These are phyloP conservation scores for Axinella damicornis DNA, from an alignment of 37 sponge, comb jelly and placozoan genomes.

Conservation along the genomic window DNA sequence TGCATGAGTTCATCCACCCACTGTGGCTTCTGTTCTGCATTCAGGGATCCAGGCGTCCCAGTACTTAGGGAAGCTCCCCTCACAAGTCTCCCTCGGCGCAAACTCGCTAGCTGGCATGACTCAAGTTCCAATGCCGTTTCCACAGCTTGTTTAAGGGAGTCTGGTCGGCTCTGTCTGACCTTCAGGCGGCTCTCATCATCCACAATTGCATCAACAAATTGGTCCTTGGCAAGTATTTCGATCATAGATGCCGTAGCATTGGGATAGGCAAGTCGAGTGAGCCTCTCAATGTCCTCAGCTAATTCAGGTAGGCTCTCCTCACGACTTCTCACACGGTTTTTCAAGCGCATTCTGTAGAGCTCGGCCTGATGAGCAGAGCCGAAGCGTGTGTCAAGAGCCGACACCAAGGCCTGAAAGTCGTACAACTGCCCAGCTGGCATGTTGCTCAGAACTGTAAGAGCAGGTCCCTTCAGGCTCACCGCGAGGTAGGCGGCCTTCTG, in stretches of 20 bases:
- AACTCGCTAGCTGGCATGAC: slow-evolving; percentile 23
- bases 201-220: slow-evolving; percentile 2
- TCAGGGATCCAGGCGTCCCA: no score
- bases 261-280: slow-evolving; percentile 30
- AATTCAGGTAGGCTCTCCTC: slow-evolving; percentile 32
- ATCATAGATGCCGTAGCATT: no score
- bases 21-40: no score
- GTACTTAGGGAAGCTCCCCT: no score
- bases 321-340: not conserved
- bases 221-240: no score
- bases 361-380: slow-evolving; percentile 33
- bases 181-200: slow-evolving; percentile 24
- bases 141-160: slow-evolving; percentile 21
- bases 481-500: slow-evolving; percentile 31
- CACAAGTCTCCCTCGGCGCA: not conserved
- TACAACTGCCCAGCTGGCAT: not conserved
- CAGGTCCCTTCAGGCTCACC: slow-evolving; percentile 26
- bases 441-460: not conserved
- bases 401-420: slow-evolving; percentile 4
- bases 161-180: slow-evolving; percentile 3
- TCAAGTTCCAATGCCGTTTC: slow-evolving; percentile 33
- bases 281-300: slow-evolving; percentile 27
- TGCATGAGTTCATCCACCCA: no score
- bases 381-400: slow-evolving; percentile 25
- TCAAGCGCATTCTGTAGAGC: slow-evolving; percentile 2